phyloP scores from a whole-genome alignment of 2,797 vertebrate species.

The Coluber constrictor region DNA sequence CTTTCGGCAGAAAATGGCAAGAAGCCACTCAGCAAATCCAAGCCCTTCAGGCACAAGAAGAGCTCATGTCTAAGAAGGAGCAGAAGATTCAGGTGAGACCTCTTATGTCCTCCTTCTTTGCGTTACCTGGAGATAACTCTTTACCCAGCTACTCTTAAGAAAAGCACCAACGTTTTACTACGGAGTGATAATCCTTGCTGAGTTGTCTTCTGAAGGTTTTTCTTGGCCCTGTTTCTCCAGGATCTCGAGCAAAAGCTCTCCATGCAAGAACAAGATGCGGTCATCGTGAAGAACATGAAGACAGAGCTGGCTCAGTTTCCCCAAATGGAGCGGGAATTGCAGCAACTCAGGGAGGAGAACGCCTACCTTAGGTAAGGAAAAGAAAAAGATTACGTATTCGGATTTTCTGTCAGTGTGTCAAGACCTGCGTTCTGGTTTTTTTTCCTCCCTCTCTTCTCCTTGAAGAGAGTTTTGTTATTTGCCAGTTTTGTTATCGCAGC shows the following conservation, averaged over 20 bases:
- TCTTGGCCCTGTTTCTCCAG: conserved; percentile 60
- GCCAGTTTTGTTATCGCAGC: neutral
- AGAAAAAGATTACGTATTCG: fast-evolving
- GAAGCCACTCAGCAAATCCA: conserved; percentile 83
- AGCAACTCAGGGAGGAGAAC: conserved; percentile 87
- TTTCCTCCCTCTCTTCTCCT: neutral
- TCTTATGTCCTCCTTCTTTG: neutral
- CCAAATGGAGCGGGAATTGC: conserved; percentile 84
- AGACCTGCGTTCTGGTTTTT: neutral
- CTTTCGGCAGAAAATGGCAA: conserved; percentile 79
- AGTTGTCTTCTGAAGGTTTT: neutral
- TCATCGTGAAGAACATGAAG: conserved; percentile 87
- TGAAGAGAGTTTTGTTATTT: no score
- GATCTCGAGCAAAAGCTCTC: conserved; percentile 84
- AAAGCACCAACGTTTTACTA: neutral
- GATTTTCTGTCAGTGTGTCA: neutral
- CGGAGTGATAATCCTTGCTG: neutral
- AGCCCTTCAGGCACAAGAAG: conserved; percentile 80
- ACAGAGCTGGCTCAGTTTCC: conserved; percentile 83
- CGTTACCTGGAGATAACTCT: neutral
- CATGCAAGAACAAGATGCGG: conserved; percentile 87
- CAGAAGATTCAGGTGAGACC: conserved; percentile 86
- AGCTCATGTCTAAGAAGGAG: conserved; percentile 76
- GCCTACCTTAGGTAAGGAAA: conserved; percentile 79
- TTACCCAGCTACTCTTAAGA: neutral